phyloP scores from a whole-genome alignment of 2,113 vertebrate genomes.

The Corvus hawaiiensis region DNA sequence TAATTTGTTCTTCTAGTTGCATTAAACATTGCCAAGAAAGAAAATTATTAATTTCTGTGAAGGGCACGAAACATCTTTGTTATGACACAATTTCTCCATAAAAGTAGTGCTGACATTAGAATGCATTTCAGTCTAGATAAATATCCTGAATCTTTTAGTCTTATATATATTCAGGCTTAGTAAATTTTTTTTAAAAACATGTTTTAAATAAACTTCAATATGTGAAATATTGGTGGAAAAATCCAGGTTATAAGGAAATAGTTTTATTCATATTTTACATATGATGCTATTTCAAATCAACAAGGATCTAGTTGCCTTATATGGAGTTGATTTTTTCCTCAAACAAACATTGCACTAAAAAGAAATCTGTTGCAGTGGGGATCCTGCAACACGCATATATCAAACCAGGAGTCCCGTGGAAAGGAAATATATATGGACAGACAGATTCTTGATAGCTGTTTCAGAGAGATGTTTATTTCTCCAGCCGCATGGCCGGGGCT shows the following conservation, averaged over 20 bases:
- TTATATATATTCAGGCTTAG: not conserved
- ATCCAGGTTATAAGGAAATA: not conserved
- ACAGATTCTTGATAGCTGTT: too few relatives aligned
- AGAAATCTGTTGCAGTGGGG: too few relatives aligned
- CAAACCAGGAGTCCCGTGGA: too few relatives aligned
- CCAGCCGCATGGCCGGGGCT: too few relatives aligned
- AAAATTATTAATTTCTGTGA: not conserved
- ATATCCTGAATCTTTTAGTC: not conserved
- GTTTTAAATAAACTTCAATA: not conserved
- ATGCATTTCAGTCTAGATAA: not conserved
- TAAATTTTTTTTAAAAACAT: not conserved
- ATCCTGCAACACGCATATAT: too few relatives aligned
- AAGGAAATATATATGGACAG: too few relatives aligned
- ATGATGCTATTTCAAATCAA: not conserved
- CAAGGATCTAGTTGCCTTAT: not conserved
- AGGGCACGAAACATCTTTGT: not conserved
- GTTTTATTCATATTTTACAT: not conserved
- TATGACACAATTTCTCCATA: not conserved
- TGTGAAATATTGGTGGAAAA: not conserved
- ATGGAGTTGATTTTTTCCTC: not conserved
- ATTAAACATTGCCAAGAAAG: not conserved
- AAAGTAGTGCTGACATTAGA: not conserved
- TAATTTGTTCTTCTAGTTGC: not conserved
- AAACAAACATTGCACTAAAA: not conserved
- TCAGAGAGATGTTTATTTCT: too few relatives aligned